Percentiles rank a stretch among this genome's conserved stretches.
phyloP scores from a whole-genome alignment of 2,113 vertebrate genomes.

The Lepus timidus region DNA sequence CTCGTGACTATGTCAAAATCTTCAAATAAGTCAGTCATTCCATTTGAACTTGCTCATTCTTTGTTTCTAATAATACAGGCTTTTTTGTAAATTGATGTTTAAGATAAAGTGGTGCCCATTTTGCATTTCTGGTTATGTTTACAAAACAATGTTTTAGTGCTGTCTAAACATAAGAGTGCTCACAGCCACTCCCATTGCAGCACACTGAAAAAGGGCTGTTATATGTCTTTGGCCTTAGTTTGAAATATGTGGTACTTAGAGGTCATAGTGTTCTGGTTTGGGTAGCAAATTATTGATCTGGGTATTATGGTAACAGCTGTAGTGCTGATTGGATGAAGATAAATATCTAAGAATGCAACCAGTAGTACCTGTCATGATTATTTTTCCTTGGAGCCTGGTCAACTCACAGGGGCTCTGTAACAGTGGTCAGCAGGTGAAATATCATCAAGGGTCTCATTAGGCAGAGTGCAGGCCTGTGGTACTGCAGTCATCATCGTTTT shows the following conservation, averaged over 20 bases:
- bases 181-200: neutral
- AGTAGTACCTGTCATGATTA: slow-evolving; percentile 37
- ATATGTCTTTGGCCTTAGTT: slow-evolving; percentile 10
- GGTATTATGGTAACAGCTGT: slow-evolving; percentile 74
- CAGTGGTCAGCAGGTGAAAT: neutral
- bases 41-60: slow-evolving; percentile 61
- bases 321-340: slow-evolving; percentile 66
- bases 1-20: slow-evolving; percentile 58
- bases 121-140: slow-evolving; percentile 58
- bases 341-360: slow-evolving; percentile 64
- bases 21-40: neutral
- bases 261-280: slow-evolving; percentile 61
- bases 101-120: slow-evolving; percentile 65
- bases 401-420: neutral
- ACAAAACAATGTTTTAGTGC: slow-evolving; percentile 84
- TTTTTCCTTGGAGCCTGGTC: slow-evolving; percentile 13
- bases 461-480: neutral
- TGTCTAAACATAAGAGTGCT: slow-evolving; percentile 74
- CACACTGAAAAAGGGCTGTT: slow-evolving; percentile 46
- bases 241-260: slow-evolving; percentile 69
- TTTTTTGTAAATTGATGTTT: slow-evolving; percentile 51
- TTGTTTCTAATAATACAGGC: slow-evolving; percentile 64
- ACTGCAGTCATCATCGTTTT: neutral
- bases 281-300: slow-evolving; percentile 77
- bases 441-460: neutral